Percentiles rank a stretch among this genome's conserved stretches.
Conservation (phyloP, 2,797 vertebrate genomes). For the Glyptemys insculpta region DNA sequence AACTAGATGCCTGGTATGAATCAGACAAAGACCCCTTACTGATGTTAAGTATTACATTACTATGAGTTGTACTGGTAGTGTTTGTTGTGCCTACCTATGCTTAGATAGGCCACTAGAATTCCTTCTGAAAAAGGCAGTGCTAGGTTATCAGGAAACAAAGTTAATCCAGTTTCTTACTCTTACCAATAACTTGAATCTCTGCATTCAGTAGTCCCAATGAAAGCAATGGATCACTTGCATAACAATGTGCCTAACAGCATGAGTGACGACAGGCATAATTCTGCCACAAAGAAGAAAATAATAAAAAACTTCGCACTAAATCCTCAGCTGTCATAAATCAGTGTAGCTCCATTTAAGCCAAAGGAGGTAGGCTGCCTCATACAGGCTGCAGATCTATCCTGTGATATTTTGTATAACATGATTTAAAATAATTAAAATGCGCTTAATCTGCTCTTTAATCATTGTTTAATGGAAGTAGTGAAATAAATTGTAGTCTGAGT, state of each 20-base stretch:
- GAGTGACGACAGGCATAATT: too few relatives aligned
- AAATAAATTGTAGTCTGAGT: too few relatives aligned
- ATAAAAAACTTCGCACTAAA: too few relatives aligned
- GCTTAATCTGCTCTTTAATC: too few relatives aligned
- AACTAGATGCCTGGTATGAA: neutral
- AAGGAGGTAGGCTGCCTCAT: neutral
- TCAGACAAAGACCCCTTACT: neutral
- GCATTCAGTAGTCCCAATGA: too few relatives aligned
- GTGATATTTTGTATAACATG: neutral
- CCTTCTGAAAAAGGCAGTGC: neutral
- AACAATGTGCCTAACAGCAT: too few relatives aligned
- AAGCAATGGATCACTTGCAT: too few relatives aligned
- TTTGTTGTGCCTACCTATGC: neutral
- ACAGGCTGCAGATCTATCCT: neutral
- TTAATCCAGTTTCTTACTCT: too few relatives aligned
- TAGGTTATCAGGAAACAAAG: neutral
- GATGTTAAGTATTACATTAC: neutral
- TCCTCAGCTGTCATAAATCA: neutral
- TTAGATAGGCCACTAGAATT: neutral
- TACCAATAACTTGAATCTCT: too few relatives aligned
- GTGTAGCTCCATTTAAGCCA: neutral
- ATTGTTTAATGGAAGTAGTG: too few relatives aligned
- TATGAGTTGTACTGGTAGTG: neutral
- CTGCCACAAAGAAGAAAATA: too few relatives aligned
- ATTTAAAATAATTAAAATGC: too few relatives aligned